Evolutionary conservation across 1,140 invertebrate species (phyloP), one percentile per base, ranked within the genome.

Genomic region (Chironomus striatipennis): DNA sequence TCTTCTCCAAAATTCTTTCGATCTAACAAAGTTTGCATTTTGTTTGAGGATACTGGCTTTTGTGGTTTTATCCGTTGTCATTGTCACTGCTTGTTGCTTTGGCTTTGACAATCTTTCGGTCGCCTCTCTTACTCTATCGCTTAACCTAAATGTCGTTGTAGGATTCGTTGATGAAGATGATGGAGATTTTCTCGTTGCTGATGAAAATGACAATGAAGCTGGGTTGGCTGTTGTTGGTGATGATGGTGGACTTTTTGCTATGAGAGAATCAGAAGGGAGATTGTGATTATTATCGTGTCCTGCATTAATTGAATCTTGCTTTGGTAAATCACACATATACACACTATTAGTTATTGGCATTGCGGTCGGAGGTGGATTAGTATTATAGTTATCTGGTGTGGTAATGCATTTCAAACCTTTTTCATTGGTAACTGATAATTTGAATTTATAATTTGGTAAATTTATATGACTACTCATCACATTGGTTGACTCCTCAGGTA

Each of bases 21-120:
- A 21, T 65, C 34, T 10, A 15, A 24, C 34, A 74, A 74, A 74
- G 20, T 18, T 70, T 20, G 65, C 17, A 70, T 70, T 21, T 21
- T 70, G 65, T 10, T 70, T 70, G 65, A 70, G 65, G 18, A 70
- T 70, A 21, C 65, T 70, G 17, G 65, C 20, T 18, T 21, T 70
- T 70, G 65, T 70, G 65, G 65, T 70, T 18, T 70, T 70, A 70
- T 70, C 65, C 18, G 20, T 57, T 57, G 47, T 57, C 43, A 47
- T 47, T 47, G 43, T 47, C 15, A 18, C 17, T n/a, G 43, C 15
- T 47, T 43, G 73, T 17, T 74, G 43, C 64, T 43, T 43, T 21
- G 73, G 80, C 75, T 79, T 78, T 76, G 81, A 77, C 74, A 82
- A 78, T 47, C 81, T 79, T 72, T 80, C 80, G 21, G 81, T 78